These are phyloP conservation scores for Dicrostonyx torquatus DNA, from an alignment of 2,797 vertebrate genomes.

Conservation along the genomic window DNA sequence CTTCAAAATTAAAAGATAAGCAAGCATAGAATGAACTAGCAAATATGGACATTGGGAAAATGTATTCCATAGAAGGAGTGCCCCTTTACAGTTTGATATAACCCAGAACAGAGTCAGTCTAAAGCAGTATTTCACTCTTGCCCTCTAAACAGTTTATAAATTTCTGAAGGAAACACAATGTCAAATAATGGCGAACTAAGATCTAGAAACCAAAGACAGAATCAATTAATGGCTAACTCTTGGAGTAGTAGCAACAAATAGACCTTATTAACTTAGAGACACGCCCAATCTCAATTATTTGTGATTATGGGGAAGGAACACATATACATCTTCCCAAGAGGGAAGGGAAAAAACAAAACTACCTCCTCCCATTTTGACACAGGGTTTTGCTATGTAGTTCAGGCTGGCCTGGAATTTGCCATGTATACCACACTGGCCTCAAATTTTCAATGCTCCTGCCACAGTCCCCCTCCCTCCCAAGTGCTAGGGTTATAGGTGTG, in stretches of 20 bases:
- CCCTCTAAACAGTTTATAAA: conserved; percentile 1
- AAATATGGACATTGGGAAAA: not conserved
- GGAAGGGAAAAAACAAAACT: conserved; percentile 7
- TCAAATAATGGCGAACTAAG: conserved; percentile 38
- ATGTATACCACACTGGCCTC: not conserved
- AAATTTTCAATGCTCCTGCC: not conserved
- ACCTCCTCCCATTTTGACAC: not conserved
- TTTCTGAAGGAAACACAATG: conserved; percentile 50
- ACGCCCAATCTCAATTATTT: not conserved
- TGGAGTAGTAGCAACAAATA: conserved; percentile 28
- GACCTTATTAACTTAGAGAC: not conserved
- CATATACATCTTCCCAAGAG: conserved; percentile 45
- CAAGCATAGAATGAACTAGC: conserved; percentile 65
- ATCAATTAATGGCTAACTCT: conserved; percentile 31
- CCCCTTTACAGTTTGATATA: not conserved
- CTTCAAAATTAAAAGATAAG: conserved; percentile 61
- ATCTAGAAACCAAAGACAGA: conserved; percentile 60
- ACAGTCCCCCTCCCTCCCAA: not conserved
- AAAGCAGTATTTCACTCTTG: not conserved
- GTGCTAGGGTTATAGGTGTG: not conserved
- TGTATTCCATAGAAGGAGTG: conserved; percentile 9
- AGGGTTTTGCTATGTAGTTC: not conserved
- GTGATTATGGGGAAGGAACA: conserved; percentile 55
- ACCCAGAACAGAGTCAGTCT: conserved; percentile 47
- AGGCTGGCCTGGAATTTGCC: not conserved